phyloP scores from a whole-genome alignment of 1,140 invertebrate species.

The Proctacanthus coquilletti region DNA sequence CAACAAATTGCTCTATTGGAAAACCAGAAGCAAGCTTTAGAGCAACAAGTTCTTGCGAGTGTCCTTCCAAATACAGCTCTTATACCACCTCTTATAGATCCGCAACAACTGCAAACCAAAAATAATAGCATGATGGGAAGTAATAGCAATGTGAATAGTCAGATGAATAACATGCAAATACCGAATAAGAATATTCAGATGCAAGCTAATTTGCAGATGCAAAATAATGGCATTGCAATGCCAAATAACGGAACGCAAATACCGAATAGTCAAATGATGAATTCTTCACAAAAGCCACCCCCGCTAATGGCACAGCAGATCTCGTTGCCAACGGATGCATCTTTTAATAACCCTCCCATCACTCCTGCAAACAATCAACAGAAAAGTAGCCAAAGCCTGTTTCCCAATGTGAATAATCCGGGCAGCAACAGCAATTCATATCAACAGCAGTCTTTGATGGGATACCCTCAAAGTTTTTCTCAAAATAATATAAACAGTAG shows the following conservation, averaged over 20 bases:
- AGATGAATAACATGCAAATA: neutral
- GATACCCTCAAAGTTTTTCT: neutral
- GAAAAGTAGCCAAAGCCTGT: no score
- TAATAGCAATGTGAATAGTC: neutral
- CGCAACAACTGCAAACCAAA: constrained; percentile 2
- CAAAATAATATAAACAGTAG: neutral
- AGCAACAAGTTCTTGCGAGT: constrained; percentile 41
- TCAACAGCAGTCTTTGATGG: constrained; percentile 7
- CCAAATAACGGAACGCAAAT: neutral
- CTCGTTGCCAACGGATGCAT: constrained; percentile 15
- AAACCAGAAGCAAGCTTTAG: constrained; percentile 59
- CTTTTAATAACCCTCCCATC: no score
- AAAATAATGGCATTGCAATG: neutral
- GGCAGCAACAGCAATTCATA: no score
- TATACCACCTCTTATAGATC: constrained; percentile 4
- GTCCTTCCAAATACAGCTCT: constrained; percentile 12
- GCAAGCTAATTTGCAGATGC: no score
- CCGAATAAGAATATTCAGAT: neutral
- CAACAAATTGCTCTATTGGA: constrained; percentile 74
- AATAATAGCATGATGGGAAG: neutral
- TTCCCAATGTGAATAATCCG: no score
- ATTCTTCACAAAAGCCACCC: constrained; percentile 13
- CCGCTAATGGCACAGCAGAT: constrained; percentile 17
- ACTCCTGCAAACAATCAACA: no score
- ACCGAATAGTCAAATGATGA: constrained; percentile 5